phyloP scores from a whole-genome alignment of 92 coral and sea anemone species.

The Palythoa caribaeorum region DNA sequence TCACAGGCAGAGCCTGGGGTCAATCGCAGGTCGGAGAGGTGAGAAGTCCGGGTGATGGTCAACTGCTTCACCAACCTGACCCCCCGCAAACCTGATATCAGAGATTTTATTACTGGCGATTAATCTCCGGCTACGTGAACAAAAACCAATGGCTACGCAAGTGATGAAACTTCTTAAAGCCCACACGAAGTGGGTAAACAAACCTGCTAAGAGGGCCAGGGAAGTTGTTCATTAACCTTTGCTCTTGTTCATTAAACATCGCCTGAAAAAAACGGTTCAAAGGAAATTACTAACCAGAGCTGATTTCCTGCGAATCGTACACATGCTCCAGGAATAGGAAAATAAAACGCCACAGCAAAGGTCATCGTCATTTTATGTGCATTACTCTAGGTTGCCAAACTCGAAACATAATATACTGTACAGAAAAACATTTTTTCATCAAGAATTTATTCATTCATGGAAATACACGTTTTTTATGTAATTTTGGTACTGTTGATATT shows the following conservation, averaged over 20 bases:
- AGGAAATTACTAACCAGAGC: neutral
- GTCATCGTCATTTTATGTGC: no score
- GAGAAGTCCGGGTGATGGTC: no score
- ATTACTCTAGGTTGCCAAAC: no score
- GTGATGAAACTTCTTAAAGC: neutral
- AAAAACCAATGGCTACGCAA: no score
- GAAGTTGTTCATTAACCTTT: slow-evolving; percentile 13
- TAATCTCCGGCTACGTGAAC: no score
- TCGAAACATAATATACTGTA: no score
- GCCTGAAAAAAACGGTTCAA: slow-evolving; percentile 1
- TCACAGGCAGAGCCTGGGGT: no score
- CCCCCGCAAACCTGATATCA: no score
- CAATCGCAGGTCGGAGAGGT: no score
- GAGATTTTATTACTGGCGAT: no score
- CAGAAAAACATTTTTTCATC: neutral
- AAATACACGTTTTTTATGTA: neutral
- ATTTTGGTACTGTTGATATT: neutral
- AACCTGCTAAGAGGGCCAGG: slow-evolving; percentile 47
- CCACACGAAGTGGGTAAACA: neutral
- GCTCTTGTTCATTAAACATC: slow-evolving; percentile 22
- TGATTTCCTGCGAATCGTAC: no score
- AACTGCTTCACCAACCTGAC: no score
- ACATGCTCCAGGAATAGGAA: neutral
- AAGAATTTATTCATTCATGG: neutral
- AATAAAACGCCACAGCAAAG: neutral